A percentile compares a stretch with the other conserved stretches of the same genome.
Evolutionary conservation across 2,888 invertebrate species (phyloP).

Genomic region (Xestoiulus laeticollis): DNA sequence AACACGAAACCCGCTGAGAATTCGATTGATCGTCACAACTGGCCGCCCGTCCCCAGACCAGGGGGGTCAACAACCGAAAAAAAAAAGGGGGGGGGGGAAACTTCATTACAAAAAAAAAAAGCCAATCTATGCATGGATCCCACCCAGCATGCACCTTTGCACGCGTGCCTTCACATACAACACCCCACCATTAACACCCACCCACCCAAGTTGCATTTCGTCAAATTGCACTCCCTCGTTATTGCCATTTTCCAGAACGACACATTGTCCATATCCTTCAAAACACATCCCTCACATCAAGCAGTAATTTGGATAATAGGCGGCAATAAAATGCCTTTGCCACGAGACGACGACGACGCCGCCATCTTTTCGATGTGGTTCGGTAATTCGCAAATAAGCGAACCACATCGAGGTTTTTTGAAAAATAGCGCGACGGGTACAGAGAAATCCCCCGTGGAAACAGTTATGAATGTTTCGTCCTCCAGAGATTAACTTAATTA

Average conservation of each 20-base stretch:
- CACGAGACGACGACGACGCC: background rate
- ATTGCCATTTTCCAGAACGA: conserved; percentile 10
- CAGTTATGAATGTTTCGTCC: background rate
- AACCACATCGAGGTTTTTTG: background rate
- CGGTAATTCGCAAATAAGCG: background rate
- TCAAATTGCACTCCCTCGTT: conserved; percentile 21
- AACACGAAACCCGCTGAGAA: conserved; percentile 31
- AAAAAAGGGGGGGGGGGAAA: background rate
- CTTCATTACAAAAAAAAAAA: background rate
- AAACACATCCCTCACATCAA: conserved; percentile 28
- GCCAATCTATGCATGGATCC: background rate
- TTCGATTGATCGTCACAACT: conserved; percentile 21
- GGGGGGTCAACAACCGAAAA: background rate
- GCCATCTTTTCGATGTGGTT: background rate
- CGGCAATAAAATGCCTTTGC: background rate
- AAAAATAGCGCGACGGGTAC: background rate
- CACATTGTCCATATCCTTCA: conserved; percentile 15
- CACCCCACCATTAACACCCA: background rate
- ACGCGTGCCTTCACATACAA: conserved; percentile 14
- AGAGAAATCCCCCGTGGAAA: background rate
- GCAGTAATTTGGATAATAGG: conserved; percentile 21
- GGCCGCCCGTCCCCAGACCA: background rate
- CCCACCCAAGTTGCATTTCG: background rate
- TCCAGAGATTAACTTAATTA: background rate
- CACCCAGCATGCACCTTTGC: conserved; percentile 32